phyloP scores from a whole-genome alignment of 2,888 invertebrate genomes.

The Drosophila austrosaltans region DNA sequence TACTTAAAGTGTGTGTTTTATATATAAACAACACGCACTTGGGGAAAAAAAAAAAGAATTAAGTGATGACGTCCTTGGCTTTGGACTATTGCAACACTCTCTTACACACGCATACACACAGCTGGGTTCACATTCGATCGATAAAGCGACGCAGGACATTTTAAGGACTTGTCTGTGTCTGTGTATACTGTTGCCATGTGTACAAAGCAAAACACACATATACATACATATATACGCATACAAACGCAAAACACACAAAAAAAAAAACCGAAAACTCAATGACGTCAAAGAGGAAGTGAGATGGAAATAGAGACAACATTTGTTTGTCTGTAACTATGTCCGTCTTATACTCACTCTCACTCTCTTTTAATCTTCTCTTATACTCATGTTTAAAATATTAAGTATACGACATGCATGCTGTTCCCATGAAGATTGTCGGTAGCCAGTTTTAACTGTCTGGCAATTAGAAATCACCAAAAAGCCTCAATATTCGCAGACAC shows the following conservation, averaged over 20 bases:
- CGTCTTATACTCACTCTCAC: too few species aligned
- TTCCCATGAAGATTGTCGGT: slow-evolving; percentile 7
- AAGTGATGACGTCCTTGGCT: slow-evolving; percentile 70
- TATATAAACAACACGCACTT: slow-evolving; percentile 59
- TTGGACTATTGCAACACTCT: slow-evolving; percentile 47
- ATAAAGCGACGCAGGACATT: slow-evolving; percentile 59
- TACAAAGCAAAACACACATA: slow-evolving; percentile 36
- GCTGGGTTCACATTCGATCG: slow-evolving; percentile 59
- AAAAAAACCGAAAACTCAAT: slow-evolving; percentile 66
- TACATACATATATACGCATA: neutral
- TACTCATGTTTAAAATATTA: slow-evolving; percentile 48
- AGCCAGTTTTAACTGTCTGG: slow-evolving; percentile 24
- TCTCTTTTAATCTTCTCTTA: neutral
- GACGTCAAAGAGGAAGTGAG: slow-evolving; percentile 78
- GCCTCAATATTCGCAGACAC: slow-evolving; percentile 32
- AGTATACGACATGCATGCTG: slow-evolving; percentile 53
- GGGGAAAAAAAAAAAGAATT: slow-evolving; percentile 23
- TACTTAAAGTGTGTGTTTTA: slow-evolving; percentile 15
- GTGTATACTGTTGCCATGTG: slow-evolving; percentile 68
- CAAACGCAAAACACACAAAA: neutral
- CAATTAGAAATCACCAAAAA: slow-evolving; percentile 31
- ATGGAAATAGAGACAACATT: slow-evolving; percentile 33
- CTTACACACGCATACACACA: slow-evolving; percentile 6
- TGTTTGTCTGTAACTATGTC: too few species aligned
- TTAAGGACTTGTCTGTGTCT: slow-evolving; percentile 9